These are phyloP conservation scores for Teleiodes luculella DNA, from an alignment of 2,888 invertebrate genomes.

Conservation along the genomic window DNA sequence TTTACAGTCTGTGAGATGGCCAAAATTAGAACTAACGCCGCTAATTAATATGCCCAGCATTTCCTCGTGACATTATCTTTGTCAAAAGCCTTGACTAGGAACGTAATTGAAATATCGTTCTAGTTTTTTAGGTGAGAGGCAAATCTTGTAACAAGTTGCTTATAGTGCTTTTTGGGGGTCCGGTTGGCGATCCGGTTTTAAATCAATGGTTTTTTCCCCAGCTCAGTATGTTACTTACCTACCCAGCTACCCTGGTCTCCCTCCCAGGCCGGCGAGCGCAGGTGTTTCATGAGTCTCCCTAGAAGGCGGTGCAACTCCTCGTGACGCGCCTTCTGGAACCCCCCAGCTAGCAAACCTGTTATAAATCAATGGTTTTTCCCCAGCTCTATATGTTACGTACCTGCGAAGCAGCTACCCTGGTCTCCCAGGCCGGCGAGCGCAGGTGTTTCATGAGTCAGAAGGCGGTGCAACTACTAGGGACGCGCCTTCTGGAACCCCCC, in stretches of 20 bases:
- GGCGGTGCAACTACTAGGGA: constrained; percentile 95
- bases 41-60: no score
- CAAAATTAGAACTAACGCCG: no score
- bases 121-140: no score
- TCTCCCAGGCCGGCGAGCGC: constrained; percentile 93
- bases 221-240: not conserved
- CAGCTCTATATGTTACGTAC: constrained; percentile 35
- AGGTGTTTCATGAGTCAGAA: constrained; percentile 91
- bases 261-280: constrained; percentile 69
- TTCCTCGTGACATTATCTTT: no score
- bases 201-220: not conserved
- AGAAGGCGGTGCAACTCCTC: constrained; percentile 94
- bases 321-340: constrained; percentile 95
- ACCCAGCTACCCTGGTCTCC: constrained; percentile 40
- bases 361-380: no score
- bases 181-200: constrained; percentile 85
- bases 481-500: constrained; percentile 95
- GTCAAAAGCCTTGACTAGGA: no score
- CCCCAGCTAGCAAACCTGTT: constrained; percentile 86
- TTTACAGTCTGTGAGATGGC: no score
- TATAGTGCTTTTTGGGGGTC: constrained; percentile 94
- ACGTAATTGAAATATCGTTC: no score
- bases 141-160: no score
- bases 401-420: constrained; percentile 94
- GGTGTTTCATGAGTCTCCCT: constrained; percentile 86